Conservation (phyloP, 2,797 vertebrate genomes). For the Vultur gryphus region DNA sequence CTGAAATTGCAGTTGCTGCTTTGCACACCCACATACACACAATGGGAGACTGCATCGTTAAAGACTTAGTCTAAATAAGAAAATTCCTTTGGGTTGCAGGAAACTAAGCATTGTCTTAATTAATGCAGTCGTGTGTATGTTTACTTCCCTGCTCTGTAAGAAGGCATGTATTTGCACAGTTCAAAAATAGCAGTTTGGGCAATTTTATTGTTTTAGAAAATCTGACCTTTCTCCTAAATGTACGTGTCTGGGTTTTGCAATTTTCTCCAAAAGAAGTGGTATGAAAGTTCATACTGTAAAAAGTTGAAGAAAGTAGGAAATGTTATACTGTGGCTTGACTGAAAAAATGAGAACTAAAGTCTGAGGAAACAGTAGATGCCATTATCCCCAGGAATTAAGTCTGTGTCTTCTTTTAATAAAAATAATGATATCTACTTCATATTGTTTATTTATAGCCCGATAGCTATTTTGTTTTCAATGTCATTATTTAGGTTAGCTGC, state of each 20-base stretch:
- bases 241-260: neutral
- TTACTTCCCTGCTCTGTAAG: neutral
- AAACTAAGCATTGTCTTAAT: constrained; percentile 31
- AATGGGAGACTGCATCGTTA: neutral
- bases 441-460: constrained; percentile 19
- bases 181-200: neutral
- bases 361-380: neutral
- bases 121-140: neutral
- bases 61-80: neutral
- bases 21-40: neutral
- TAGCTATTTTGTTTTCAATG: constrained; percentile 26
- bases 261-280: neutral
- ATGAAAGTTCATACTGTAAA: neutral
- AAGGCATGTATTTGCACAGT: neutral
- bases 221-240: neutral
- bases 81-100: constrained; percentile 4
- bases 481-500: constrained; percentile 43
- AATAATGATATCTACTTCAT: constrained; percentile 5
- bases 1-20: neutral
- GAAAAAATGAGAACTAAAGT: neutral
- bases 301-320: neutral
- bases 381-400: neutral
- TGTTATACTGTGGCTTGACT: neutral
- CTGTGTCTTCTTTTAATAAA: neutral
- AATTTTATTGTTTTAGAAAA: neutral